A percentile compares a stretch with the other conserved stretches of the same genome.
These are phyloP conservation scores for Hydra vulgaris DNA, from an alignment of 30 jellyfish, hydroid and myxozoan genomes.

Conservation along the genomic window DNA sequence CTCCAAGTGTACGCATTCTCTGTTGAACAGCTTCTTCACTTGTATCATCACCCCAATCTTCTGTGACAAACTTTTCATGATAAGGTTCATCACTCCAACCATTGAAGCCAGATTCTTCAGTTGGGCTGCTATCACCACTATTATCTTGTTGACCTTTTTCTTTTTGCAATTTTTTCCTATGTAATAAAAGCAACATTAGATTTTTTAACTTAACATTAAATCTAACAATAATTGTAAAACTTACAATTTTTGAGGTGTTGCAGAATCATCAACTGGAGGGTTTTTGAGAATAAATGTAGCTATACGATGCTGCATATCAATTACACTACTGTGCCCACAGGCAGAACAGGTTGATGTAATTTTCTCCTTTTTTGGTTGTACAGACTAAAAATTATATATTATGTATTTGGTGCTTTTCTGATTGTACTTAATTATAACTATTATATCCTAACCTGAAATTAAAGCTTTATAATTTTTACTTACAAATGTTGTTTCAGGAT, in stretches of 20 bases:
- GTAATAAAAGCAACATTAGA: no score
- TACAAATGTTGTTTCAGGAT: constrained; percentile 92
- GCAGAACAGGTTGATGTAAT: constrained; percentile 85
- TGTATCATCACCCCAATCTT: constrained; percentile 92
- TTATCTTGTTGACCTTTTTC: constrained; percentile 17
- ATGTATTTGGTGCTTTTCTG: no score
- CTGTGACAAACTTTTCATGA: constrained; percentile 18
- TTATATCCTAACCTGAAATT: not conserved
- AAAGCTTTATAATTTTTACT: constrained; percentile 14
- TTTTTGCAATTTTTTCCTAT: constrained; percentile 19
- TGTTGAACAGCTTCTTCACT: constrained; percentile 89
- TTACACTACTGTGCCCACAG: constrained; percentile 77
- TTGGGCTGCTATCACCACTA: constrained; percentile 36
- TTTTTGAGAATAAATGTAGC: constrained; percentile 86
- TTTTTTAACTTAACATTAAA: no score
- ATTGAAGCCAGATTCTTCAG: constrained; percentile 39
- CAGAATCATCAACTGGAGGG: constrained; percentile 72
- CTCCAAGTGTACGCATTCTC: constrained; percentile 82
- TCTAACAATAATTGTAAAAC: constrained; percentile 4
- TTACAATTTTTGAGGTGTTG: constrained; percentile 92
- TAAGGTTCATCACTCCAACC: constrained; percentile 45
- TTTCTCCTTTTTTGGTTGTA: constrained; percentile 81
- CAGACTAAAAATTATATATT: constrained; percentile 18
- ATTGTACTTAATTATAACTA: no score
- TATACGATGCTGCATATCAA: constrained; percentile 76